Evolutionary conservation across 2,113 vertebrate species (phyloP).

Genomic region (Pavo muticus): DNA sequence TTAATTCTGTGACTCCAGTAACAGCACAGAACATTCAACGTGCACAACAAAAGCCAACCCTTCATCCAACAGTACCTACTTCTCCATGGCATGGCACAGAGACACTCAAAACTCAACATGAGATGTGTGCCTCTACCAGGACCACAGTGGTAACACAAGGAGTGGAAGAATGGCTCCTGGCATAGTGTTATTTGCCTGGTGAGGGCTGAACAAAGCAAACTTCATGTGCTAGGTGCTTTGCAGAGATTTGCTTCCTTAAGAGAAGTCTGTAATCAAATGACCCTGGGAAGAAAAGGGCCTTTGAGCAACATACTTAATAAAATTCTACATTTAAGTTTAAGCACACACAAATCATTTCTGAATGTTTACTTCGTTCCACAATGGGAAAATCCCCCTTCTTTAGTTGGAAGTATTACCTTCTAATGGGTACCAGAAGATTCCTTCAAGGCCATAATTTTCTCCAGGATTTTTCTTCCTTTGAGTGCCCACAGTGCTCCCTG

Average conservation of each 20-base stretch:
- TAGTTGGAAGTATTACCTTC: conserved; percentile 38
- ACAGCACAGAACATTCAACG: not conserved
- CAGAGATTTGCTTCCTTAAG: conserved; percentile 19
- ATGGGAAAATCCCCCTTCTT: not conserved
- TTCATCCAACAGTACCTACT: not conserved
- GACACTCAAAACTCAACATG: not conserved
- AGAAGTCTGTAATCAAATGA: conserved; percentile 26
- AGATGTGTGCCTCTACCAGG: not conserved
- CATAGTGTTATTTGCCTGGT: fast-evolving
- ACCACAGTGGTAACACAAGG: not conserved
- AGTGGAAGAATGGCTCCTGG: not conserved
- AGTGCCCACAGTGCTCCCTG: not conserved
- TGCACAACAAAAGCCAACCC: not conserved
- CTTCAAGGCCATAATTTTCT: not conserved
- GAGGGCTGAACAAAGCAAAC: conserved; percentile 20
- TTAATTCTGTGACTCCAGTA: not conserved
- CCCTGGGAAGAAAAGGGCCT: conserved; percentile 57
- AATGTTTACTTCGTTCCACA: conserved; percentile 24
- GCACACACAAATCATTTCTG: conserved; percentile 23
- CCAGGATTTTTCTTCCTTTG: conserved; percentile 33
- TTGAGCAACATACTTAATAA: conserved; percentile 44
- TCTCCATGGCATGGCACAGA: not conserved
- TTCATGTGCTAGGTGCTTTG: not conserved
- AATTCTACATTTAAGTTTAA: conserved; percentile 32
- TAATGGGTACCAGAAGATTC: conserved; percentile 59